A percentile compares a stretch with the other conserved stretches of the same genome.
phyloP scores from a whole-genome alignment of 2,113 vertebrate genomes.

The Silurus asotus region DNA sequence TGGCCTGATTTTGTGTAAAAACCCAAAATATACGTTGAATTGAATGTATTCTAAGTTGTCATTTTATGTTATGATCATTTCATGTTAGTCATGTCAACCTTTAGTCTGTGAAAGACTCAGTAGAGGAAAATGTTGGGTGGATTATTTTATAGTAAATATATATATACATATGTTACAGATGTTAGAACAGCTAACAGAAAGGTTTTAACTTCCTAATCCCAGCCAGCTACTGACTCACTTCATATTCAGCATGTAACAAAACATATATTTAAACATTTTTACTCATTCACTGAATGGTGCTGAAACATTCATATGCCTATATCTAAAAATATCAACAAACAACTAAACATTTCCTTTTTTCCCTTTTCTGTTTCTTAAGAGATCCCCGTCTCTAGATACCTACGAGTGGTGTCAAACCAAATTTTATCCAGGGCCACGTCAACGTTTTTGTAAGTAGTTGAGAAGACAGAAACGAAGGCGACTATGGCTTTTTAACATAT shows the following conservation, averaged over 20 bases:
- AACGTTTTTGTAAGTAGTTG: background rate
- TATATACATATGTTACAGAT: background rate
- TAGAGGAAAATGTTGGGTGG: background rate
- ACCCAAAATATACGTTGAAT: background rate
- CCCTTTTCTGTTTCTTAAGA: background rate
- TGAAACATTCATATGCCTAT: background rate
- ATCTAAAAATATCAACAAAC: background rate
- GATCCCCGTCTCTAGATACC: background rate
- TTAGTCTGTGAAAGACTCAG: background rate
- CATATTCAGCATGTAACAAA: background rate
- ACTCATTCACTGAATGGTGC: too few relatives aligned
- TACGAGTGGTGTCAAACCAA: background rate
- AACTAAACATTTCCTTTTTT: background rate
- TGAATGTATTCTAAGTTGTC: background rate
- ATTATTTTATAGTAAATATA: background rate
- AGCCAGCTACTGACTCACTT: background rate
- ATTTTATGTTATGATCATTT: constrained; percentile 7
- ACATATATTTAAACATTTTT: background rate
- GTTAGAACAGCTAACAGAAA: background rate
- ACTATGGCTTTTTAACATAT: background rate
- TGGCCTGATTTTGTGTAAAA: background rate
- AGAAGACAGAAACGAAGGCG: background rate
- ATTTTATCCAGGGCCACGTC: background rate
- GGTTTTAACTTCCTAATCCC: background rate
- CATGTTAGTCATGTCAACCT: background rate